These are phyloP conservation scores for Nymphalis urticae DNA, from an alignment of 2,888 invertebrate species.

Conservation along the genomic window DNA sequence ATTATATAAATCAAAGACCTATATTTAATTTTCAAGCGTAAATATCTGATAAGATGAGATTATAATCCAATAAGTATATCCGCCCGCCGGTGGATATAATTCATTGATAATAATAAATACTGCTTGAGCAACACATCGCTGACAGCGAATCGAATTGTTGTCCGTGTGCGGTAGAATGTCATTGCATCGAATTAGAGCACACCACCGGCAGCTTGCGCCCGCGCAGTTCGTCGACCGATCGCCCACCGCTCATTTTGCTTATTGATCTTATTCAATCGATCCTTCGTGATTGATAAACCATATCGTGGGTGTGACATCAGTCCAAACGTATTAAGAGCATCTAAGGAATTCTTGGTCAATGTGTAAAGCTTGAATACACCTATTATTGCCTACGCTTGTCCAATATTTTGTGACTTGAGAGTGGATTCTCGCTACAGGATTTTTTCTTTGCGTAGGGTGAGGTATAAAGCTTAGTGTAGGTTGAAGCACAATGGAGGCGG, in stretches of 20 bases:
- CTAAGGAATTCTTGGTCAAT: constrained; percentile 39
- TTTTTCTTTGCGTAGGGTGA: constrained; percentile 53
- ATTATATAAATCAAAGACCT: too few relatives aligned
- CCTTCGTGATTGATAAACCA: constrained; percentile 74
- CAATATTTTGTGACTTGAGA: constrained; percentile 38
- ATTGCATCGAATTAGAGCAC: constrained; percentile 78
- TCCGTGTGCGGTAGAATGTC: constrained; percentile 68
- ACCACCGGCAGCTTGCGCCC: constrained; percentile 71
- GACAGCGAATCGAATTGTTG: constrained; percentile 57
- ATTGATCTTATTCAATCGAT: constrained; percentile 76
- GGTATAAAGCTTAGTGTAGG: constrained; percentile 49
- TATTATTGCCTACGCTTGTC: constrained; percentile 43
- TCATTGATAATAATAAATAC: constrained; percentile 35
- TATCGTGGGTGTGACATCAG: constrained; percentile 66
- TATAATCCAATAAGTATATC: constrained; percentile 16
- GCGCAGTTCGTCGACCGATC: constrained; percentile 81
- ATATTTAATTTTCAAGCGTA: constrained; percentile 27
- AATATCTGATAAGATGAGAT: constrained; percentile 21
- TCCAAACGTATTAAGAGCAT: constrained; percentile 43
- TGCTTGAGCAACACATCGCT: constrained; percentile 57
- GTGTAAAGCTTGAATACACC: constrained; percentile 34
- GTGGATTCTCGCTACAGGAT: constrained; percentile 38
- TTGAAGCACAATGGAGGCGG: constrained; percentile 49
- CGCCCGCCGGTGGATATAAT: constrained; percentile 20
- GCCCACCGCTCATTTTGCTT: constrained; percentile 71